These are phyloP conservation scores for Bombus haemorrhoidalis DNA, from an alignment of 1,140 invertebrate genomes.

Conservation along the genomic window DNA sequence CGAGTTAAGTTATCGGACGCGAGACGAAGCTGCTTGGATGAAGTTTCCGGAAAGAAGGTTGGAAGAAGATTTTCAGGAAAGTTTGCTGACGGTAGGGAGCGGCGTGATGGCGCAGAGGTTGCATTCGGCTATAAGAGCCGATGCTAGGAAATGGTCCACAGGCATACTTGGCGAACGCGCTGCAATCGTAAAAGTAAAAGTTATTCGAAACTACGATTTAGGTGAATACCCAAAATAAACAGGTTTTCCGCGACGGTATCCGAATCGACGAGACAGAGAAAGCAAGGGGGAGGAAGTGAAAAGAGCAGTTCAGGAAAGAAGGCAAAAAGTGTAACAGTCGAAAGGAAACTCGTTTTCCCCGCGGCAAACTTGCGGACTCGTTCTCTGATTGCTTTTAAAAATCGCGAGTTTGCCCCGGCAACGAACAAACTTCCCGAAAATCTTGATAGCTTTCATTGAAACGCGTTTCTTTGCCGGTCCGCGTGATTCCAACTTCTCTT, in stretches of 20 bases:
- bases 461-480: not conserved
- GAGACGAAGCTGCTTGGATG: not conserved
- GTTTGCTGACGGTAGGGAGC: constrained; percentile 35
- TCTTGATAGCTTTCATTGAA: constrained; percentile 43
- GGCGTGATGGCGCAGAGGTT: not conserved
- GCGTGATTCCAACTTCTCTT: not conserved
- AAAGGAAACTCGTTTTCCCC: constrained; percentile 51
- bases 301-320: not conserved
- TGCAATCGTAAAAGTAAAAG: constrained; percentile 66
- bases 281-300: not conserved
- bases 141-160: not conserved
- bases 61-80: constrained; percentile 35
- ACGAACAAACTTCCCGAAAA: constrained; percentile 46
- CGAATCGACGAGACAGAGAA: not conserved
- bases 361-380: constrained; percentile 31
- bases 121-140: not conserved
- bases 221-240: constrained; percentile 50
- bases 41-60: constrained; percentile 13
- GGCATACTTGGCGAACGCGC: constrained; percentile 34
- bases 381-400: constrained; percentile 57
- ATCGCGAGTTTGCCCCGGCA: constrained; percentile 26
- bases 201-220: constrained; percentile 55
- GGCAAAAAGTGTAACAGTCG: constrained; percentile 6
- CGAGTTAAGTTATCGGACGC: not conserved
- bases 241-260: constrained; percentile 28